A percentile compares a stretch with the other conserved stretches of the same genome.
Evolutionary conservation across 2,797 vertebrate species (phyloP).

Genomic region (Falco berigora): DNA sequence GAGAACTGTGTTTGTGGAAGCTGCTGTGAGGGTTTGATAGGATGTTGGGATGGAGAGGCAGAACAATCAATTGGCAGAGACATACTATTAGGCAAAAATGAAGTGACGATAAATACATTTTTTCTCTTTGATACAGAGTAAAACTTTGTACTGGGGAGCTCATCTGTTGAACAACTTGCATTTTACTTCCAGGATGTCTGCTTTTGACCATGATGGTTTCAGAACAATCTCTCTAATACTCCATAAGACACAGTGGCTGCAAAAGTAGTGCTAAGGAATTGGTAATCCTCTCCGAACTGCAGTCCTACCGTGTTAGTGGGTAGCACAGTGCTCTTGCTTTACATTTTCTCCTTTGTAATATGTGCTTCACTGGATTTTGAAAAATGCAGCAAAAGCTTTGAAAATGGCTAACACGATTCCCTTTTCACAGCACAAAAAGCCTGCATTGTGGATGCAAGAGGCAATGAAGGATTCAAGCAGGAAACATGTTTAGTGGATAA

Average conservation of each 20-base stretch:
- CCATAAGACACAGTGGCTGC: neutral
- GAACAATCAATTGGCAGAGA: neutral
- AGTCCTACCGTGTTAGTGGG: neutral
- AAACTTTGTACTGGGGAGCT: neutral
- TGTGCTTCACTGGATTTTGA: neutral
- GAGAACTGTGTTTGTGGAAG: neutral
- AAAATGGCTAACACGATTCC: neutral
- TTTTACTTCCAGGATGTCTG: neutral
- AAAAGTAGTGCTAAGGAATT: neutral
- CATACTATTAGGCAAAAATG: neutral
- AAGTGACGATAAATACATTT: neutral
- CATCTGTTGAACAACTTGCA: neutral
- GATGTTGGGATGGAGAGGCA: neutral
- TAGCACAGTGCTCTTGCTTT: neutral
- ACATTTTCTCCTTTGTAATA: neutral
- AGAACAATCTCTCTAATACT: neutral
- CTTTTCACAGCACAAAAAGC: neutral
- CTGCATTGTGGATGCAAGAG: neutral
- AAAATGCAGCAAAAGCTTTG: conserved; percentile 14
- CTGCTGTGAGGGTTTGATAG: neutral
- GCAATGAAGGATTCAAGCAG: neutral
- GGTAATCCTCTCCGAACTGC: conserved; percentile 3
- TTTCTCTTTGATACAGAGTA: neutral
- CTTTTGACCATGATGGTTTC: neutral
- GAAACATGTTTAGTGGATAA: neutral